A percentile compares a stretch with the other conserved stretches of the same genome.
These are phyloP conservation scores for Galerucella pusilla DNA, from an alignment of 2,888 invertebrate genomes.

Conservation along the genomic window DNA sequence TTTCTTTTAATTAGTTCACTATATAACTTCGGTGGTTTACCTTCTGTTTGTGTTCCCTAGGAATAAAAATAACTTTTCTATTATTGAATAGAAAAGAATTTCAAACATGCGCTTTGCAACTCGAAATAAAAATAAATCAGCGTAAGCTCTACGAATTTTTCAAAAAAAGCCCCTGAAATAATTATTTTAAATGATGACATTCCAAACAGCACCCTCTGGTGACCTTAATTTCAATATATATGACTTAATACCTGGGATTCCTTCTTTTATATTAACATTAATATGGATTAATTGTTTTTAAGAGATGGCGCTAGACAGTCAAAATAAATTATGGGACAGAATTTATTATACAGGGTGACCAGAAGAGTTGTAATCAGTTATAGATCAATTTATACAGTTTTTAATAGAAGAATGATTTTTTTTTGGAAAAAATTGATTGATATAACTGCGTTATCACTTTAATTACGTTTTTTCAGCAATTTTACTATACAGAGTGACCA, in stretches of 20 bases:
- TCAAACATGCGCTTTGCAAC: not conserved
- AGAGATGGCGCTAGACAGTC: no score
- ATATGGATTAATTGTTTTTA: no score
- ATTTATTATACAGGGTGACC: not conserved
- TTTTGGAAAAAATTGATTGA: not conserved
- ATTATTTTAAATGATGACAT: no score
- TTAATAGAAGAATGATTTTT: no score
- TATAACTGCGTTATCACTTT: not conserved
- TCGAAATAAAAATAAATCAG: not conserved
- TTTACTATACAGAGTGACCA: conserved; percentile 2
- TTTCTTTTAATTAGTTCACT: not conserved
- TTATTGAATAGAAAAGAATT: not conserved
- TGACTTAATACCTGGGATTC: no score
- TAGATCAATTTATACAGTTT: no score
- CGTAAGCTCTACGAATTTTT: not conserved
- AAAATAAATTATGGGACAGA: not conserved
- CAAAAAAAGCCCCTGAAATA: no score
- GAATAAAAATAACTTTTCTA: not conserved
- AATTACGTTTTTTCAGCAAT: conserved; percentile 3
- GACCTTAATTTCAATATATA: no score
- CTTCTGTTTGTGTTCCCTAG: not conserved
- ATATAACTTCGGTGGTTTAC: not conserved
- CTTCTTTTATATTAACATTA: no score
- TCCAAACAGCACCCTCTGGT: no score
- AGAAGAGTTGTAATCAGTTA: not conserved